Base-by-base conservation (phyloP, 2,888 invertebrate species). In the Ophioninae sp. region DNA sequence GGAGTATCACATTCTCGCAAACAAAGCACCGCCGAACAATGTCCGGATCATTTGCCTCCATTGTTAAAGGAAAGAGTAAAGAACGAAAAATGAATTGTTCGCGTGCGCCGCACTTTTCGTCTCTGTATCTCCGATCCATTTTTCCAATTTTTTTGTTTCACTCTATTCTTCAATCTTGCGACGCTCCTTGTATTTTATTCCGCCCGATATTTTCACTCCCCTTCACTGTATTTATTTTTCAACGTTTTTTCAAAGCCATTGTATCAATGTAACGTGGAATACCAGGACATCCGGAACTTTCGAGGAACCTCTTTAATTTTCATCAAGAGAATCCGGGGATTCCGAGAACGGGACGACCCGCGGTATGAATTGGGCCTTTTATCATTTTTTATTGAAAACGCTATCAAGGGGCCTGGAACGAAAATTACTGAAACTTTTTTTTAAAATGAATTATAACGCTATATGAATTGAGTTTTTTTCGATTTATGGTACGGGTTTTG, bases 11-110 rank as follows among this genome's bases (percentile, higher is more conserved):
- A 79, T 76, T 81, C 68, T 78, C 44, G 74, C 84, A 84, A 85
- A 85, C 84, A 85, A 84, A 84, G 85, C 76, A 59, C 68, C 37
- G 79, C 80, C 75, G 82, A 85, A 85, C 82, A 85, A 85, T 84
- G 85, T 84, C 73, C 77, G 76, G 82, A 85, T 85, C 84, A 84
- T 85, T 84, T 82, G 85, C 82, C 79, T 79, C 84, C 72, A 84
- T 83, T 80, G 82, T 85, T 81, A 37, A 59, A 73, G 65, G 78
- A 79, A 67, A 62, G 41, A 62, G 64, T 72, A 82, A 72, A 44
- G 61, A 79, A 50, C n/a, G 56, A 73, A 82, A 76, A 83, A 75
- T 74, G 65, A 75, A 74, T 81, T 82, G 81, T 81, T 81, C 69
- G 77, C 82, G 82, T 70, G 74, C 74, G 78, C 21, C 37, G 57